Percentiles rank a stretch among this genome's conserved stretches.
These are phyloP conservation scores for Lithophane semibrunnea DNA, from an alignment of 2,888 invertebrate genomes.

Conservation along the genomic window DNA sequence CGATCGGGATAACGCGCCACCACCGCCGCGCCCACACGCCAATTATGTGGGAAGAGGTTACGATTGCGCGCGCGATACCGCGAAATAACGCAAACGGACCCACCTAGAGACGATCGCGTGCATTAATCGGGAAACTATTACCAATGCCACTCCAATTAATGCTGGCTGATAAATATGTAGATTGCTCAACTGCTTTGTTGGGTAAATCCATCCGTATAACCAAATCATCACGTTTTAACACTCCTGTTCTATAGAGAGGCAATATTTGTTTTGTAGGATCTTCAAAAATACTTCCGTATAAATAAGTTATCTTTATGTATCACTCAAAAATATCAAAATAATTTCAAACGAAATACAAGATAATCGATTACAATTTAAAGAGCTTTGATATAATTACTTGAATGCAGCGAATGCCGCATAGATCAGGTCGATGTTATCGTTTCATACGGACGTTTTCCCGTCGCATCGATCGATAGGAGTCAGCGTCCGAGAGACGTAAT, in stretches of 20 bases:
- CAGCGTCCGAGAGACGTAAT: conserved; percentile 82
- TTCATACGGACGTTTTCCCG: conserved; percentile 73
- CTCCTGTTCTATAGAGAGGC: not conserved
- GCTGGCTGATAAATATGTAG: conserved; percentile 73
- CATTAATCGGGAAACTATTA: conserved; percentile 86
- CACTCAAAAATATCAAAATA: not conserved
- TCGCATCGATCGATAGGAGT: conserved; percentile 74
- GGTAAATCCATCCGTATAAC: conserved; percentile 29
- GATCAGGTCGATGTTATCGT: conserved; percentile 77
- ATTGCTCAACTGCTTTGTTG: conserved; percentile 68
- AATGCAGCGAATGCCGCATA: conserved; percentile 67
- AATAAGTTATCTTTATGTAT: not conserved
- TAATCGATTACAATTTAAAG: conserved; percentile 29
- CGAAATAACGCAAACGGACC: conserved; percentile 83
- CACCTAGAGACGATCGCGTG: conserved; percentile 80
- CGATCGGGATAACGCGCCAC: conserved; percentile 87
- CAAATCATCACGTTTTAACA: conserved; percentile 41
- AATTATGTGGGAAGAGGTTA: conserved; percentile 90
- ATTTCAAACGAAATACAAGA: conserved; percentile 11
- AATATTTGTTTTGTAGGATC: not conserved
- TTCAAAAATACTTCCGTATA: not conserved
- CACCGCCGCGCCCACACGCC: conserved; percentile 88
- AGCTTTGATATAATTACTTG: conserved; percentile 55
- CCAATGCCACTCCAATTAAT: conserved; percentile 84
- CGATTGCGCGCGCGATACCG: conserved; percentile 85